Evolutionary conservation across 2,888 invertebrate genomes (phyloP).

Genomic region (Trichopoda pennipes): DNA sequence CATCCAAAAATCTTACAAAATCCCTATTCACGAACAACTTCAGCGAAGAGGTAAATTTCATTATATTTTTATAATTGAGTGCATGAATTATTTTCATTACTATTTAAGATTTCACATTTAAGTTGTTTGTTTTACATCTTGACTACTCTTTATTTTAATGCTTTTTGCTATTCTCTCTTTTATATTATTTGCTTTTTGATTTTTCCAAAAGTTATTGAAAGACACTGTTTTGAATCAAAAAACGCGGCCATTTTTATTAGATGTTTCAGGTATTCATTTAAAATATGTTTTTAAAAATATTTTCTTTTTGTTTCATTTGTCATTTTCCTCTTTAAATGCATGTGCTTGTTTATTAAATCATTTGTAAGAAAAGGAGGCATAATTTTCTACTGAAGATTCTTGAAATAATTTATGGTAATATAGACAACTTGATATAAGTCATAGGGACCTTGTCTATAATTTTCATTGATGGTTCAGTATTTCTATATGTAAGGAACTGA

Average conservation of each 20-base stretch:
- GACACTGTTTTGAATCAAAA: background rate
- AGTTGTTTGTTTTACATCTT: slow-evolving; percentile 18
- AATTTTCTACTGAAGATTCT: no score
- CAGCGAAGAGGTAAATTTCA: slow-evolving; percentile 78
- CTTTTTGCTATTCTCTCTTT: slow-evolving; percentile 12
- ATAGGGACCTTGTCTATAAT: no score
- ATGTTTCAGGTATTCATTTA: background rate
- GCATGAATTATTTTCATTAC: slow-evolving; percentile 7
- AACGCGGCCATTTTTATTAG: background rate
- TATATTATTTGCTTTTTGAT: background rate
- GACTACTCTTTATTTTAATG: slow-evolving; percentile 8
- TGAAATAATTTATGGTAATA: no score
- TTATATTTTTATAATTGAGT: background rate
- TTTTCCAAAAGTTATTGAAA: background rate
- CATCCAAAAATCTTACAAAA: slow-evolving; percentile 95
- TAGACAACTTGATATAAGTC: no score
- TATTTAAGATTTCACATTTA: slow-evolving; percentile 12
- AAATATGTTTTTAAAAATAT: background rate
- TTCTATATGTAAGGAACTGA: no score
- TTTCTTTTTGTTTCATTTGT: background rate
- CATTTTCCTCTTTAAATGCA: background rate
- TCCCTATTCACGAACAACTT: slow-evolving; percentile 85
- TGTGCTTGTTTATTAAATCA: background rate
- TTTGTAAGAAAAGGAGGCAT: background rate
- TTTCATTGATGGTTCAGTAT: no score